Evolutionary conservation across 2,797 vertebrate species (phyloP).

Genomic region (Loriculus beryllinus): DNA sequence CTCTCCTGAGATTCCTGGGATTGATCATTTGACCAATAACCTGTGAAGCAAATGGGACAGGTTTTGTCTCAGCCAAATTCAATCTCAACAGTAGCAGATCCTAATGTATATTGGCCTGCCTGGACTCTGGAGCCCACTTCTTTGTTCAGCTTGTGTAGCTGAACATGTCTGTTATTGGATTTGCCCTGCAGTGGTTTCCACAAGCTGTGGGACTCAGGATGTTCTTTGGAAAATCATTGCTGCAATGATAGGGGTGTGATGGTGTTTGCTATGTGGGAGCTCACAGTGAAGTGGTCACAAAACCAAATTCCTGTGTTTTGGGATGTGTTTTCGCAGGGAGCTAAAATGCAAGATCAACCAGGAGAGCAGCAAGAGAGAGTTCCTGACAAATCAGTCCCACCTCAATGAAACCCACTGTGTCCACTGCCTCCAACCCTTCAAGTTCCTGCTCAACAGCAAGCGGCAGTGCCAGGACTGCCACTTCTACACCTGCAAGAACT

Average conservation of each 20-base stretch:
- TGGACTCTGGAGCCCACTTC: not conserved
- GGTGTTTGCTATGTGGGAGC: not conserved
- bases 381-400: constrained; percentile 77
- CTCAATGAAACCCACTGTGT: constrained; percentile 85
- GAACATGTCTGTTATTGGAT: not conserved
- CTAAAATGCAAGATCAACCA: constrained; percentile 85
- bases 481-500: constrained; percentile 85
- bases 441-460: constrained; percentile 86
- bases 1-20: not conserved
- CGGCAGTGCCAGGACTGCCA: constrained; percentile 85
- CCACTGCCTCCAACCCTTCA: constrained; percentile 90
- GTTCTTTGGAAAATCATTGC: constrained; percentile 20
- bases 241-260: not conserved
- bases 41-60: not conserved
- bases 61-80: not conserved
- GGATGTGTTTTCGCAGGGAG: constrained; percentile 66
- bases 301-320: not conserved
- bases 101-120: not conserved
- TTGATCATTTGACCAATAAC: not conserved
- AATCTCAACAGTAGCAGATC: not conserved
- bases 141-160: not conserved
- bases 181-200: constrained; percentile 33
- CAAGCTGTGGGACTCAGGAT: not conserved
- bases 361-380: constrained; percentile 84
- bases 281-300: not conserved